A percentile compares a stretch with the other conserved stretches of the same genome.
Conservation (phyloP, 2,888 invertebrate species). For the Ophraella communa region DNA sequence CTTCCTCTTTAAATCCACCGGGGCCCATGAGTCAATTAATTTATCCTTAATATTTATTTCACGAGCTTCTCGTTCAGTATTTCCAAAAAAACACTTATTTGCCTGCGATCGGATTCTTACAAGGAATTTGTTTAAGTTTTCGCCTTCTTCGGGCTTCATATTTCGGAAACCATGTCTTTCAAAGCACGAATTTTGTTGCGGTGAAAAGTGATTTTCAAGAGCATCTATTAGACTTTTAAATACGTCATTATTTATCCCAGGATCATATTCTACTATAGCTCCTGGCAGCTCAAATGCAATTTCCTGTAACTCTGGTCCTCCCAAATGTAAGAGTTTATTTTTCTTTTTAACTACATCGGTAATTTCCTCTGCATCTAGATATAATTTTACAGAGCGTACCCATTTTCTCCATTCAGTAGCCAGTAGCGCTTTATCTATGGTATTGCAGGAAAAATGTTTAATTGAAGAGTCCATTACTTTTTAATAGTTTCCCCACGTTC, state of each 20-base stretch:
- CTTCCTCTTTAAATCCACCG: slow-evolving; percentile 38
- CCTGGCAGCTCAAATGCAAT: slow-evolving; percentile 44
- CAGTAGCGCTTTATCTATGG: too few species aligned
- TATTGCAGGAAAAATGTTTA: slow-evolving; percentile 29
- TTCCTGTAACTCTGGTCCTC: slow-evolving; percentile 45
- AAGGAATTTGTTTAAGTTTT: slow-evolving; percentile 38
- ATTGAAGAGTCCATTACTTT: neutral
- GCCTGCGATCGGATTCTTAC: slow-evolving; percentile 47
- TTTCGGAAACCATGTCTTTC: slow-evolving; percentile 46
- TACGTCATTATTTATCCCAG: slow-evolving; percentile 35
- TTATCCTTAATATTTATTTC: slow-evolving; percentile 42
- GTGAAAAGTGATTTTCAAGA: slow-evolving; percentile 46
- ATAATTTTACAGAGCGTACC: slow-evolving; percentile 42
- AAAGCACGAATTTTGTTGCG: slow-evolving; percentile 46
- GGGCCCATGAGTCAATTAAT: slow-evolving; percentile 40
- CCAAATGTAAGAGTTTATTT: slow-evolving; percentile 44
- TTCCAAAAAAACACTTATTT: slow-evolving; percentile 45
- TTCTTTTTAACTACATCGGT: slow-evolving; percentile 34
- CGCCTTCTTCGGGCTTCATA: slow-evolving; percentile 35
- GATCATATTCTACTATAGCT: slow-evolving; percentile 36
- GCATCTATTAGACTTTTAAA: slow-evolving; percentile 41
- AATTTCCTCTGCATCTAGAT: slow-evolving; percentile 43
- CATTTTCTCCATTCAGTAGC: too few species aligned
- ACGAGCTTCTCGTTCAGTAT: slow-evolving; percentile 33
- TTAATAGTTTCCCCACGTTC: too few species aligned